Percentiles rank a stretch among this genome's conserved stretches.
Conservation (phyloP, 2,797 vertebrate genomes). For the Rhabdomys pumilio region DNA sequence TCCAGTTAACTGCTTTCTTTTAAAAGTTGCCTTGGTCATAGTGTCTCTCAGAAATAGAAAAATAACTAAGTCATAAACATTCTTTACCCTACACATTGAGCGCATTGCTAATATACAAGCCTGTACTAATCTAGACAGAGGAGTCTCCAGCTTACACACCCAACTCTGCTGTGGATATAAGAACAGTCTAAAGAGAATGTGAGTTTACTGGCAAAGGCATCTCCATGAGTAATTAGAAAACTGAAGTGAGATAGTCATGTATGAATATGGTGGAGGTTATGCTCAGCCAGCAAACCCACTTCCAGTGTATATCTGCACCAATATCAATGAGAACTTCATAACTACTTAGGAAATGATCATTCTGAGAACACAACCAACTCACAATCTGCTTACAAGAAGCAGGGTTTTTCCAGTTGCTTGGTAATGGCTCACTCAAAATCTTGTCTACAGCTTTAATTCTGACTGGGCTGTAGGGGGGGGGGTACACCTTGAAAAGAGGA, state of each 20-base stretch:
- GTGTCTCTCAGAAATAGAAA: neutral
- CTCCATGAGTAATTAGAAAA: conserved; percentile 5
- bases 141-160: neutral
- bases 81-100: neutral
- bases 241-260: too few species aligned
- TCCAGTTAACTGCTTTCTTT: neutral
- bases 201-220: neutral
- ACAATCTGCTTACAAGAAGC: conserved; percentile 22
- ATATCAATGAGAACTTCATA: conserved; percentile 9
- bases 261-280: neutral
- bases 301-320: neutral
- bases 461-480: neutral
- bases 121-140: neutral
- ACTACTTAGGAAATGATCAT: neutral
- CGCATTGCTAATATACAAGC: neutral
- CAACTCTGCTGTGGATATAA: neutral
- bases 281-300: neutral
- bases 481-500: neutral
- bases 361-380: neutral
- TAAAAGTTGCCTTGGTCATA: neutral
- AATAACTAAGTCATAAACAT: neutral
- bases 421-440: conserved; percentile 15
- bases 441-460: neutral
- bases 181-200: conserved; percentile 9
- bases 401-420: neutral